Conservation (phyloP, 2,113 vertebrate species). For the Platichthys flesus region DNA sequence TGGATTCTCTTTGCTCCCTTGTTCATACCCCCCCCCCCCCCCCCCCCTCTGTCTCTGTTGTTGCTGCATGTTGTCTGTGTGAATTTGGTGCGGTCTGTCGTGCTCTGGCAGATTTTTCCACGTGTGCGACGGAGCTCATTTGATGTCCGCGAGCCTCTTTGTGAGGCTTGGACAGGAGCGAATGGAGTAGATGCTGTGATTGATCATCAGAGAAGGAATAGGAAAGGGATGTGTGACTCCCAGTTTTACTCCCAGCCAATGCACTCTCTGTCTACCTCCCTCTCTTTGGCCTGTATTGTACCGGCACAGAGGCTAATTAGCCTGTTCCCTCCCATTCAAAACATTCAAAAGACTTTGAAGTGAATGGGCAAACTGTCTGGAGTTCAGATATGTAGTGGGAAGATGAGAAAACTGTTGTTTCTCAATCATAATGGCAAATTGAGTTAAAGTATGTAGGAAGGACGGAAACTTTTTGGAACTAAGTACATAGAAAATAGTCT, state of each 20-base stretch:
- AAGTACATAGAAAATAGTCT: too few species aligned
- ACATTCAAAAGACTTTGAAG: constrained; percentile 53
- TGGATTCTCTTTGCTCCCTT: constrained; percentile 39
- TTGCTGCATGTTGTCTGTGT: not conserved
- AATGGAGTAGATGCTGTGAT: constrained; percentile 37
- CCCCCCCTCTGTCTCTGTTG: constrained; percentile 25
- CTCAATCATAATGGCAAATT: not conserved
- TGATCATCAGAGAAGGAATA: constrained; percentile 37
- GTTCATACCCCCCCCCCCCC: not conserved
- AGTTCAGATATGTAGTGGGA: not conserved
- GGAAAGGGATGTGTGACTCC: constrained; percentile 24
- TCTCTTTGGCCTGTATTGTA: constrained; percentile 26
- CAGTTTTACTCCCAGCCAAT: not conserved
- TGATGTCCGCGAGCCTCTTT: constrained; percentile 35
- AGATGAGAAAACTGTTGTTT: constrained; percentile 9
- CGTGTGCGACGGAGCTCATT: constrained; percentile 27
- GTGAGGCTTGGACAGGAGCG: constrained; percentile 4
- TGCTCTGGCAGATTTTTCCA: constrained; percentile 14
- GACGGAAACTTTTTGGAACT: too few species aligned
- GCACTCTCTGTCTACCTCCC: constrained; percentile 1
- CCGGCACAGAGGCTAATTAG: constrained; percentile 51
- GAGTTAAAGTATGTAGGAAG: too few species aligned
- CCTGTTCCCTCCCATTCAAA: constrained; percentile 26
- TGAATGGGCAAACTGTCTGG: not conserved
- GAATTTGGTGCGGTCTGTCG: constrained; percentile 3